A percentile compares a stretch with the other conserved stretches of the same genome.
Conservation (phyloP, 2,888 invertebrate genomes). For the Heliconius cydno region DNA sequence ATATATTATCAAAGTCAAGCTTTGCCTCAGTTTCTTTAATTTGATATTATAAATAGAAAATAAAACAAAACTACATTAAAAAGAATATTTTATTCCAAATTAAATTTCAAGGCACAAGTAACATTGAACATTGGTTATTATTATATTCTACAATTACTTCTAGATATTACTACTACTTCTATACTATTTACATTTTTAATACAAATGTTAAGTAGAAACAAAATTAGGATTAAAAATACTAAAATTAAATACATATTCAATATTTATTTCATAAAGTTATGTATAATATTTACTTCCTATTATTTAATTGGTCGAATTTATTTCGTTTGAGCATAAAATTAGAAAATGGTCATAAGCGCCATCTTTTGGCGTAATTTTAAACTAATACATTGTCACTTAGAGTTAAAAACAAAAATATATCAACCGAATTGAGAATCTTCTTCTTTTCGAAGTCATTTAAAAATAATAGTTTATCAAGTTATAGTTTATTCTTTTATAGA, state of each 20-base stretch:
- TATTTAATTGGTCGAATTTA: neutral
- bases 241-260: neutral
- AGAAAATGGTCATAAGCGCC: too few species aligned
- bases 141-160: slow-evolving; percentile 12
- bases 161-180: neutral
- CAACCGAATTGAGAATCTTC: too few species aligned
- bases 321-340: neutral
- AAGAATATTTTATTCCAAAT: slow-evolving; percentile 36
- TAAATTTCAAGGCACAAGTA: slow-evolving; percentile 48
- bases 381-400: too few species aligned
- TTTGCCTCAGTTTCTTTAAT: too few species aligned
- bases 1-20: too few species aligned
- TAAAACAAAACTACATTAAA: neutral
- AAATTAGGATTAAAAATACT: neutral
- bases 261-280: neutral
- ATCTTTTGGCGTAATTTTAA: too few species aligned
- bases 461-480: too few species aligned
- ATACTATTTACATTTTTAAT: slow-evolving; percentile 32
- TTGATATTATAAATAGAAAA: too few species aligned
- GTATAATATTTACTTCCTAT: neutral
- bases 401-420: too few species aligned
- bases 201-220: slow-evolving; percentile 21
- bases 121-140: slow-evolving; percentile 46
- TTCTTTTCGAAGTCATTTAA: too few species aligned
- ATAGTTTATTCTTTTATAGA: too few species aligned